phyloP scores from a whole-genome alignment of 2,113 vertebrate genomes.

The Chaetura pelagica region DNA sequence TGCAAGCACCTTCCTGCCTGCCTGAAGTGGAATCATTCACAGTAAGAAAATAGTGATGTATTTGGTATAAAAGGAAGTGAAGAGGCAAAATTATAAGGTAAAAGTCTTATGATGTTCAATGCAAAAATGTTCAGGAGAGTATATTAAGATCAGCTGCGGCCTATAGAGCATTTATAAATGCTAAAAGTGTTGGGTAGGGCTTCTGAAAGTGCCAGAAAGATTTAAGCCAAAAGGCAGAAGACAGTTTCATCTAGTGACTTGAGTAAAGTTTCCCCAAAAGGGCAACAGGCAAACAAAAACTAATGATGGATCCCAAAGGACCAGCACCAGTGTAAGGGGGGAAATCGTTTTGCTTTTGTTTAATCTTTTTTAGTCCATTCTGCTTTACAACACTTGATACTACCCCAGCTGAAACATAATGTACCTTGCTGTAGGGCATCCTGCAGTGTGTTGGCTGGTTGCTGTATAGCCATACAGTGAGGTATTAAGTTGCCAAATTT shows the following conservation, averaged over 20 bases:
- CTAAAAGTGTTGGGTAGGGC: background rate
- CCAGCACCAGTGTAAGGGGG: background rate
- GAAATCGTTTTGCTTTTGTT: background rate
- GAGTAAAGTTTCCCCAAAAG: background rate
- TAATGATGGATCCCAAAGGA: background rate
- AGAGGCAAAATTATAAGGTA: background rate
- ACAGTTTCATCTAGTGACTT: background rate
- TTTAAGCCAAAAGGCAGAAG: background rate
- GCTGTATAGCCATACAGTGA: too few relatives aligned
- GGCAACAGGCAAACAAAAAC: background rate
- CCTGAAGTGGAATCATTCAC: background rate
- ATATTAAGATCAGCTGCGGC: background rate
- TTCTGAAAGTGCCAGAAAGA: background rate
- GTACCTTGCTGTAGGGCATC: background rate
- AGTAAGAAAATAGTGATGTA: background rate
- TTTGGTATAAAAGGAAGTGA: background rate
- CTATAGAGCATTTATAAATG: background rate
- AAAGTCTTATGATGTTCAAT: background rate
- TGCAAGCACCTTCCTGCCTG: background rate
- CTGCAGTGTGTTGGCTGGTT: background rate
- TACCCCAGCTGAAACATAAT: too few relatives aligned
- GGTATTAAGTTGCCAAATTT: background rate
- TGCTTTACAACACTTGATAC: background rate
- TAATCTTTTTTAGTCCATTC: background rate
- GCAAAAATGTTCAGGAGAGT: background rate